Evolutionary conservation across 2,113 vertebrate species (phyloP).

Genomic region (Stegostoma tigrinum): DNA sequence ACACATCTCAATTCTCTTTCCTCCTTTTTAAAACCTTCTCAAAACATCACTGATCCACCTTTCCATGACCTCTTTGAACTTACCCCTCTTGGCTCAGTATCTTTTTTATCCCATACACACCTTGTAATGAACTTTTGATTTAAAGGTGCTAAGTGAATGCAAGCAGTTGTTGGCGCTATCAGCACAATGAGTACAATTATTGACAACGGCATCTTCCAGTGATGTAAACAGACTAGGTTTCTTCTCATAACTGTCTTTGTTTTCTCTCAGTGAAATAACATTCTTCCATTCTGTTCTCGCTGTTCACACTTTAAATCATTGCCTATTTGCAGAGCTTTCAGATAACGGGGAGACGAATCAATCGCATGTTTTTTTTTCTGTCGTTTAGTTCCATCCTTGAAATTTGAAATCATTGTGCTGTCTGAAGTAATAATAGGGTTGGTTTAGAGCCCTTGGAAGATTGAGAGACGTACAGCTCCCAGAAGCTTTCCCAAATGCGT

Average conservation of each 20-base stretch:
- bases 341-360: background rate
- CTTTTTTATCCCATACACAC: background rate
- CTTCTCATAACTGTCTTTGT: background rate
- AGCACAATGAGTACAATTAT: background rate
- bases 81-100: background rate
- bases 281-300: background rate
- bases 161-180: background rate
- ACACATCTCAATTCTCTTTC: background rate
- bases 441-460: background rate
- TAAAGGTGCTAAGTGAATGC: background rate
- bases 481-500: background rate
- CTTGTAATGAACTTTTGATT: background rate
- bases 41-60: background rate
- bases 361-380: background rate
- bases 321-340: background rate
- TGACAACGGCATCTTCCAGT: background rate
- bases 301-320: background rate
- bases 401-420: background rate
- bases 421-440: background rate
- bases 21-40: background rate
- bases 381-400: background rate
- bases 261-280: background rate
- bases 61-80: background rate
- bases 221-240: background rate
- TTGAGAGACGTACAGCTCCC: background rate